These are phyloP conservation scores for Drosophila siamana DNA, from an alignment of 2,888 invertebrate genomes.

Conservation along the genomic window DNA sequence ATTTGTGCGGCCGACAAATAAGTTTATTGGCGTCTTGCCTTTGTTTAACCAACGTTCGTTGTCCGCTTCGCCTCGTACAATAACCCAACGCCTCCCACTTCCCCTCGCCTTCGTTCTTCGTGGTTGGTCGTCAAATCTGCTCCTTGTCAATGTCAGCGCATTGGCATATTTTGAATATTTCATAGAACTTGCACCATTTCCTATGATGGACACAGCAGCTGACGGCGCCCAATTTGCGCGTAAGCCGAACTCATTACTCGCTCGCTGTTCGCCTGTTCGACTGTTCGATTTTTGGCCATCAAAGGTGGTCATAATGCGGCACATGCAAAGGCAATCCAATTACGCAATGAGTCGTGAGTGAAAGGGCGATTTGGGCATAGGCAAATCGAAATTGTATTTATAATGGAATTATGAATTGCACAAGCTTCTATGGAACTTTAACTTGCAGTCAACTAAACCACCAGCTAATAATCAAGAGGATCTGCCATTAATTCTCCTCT, in stretches of 20 bases:
- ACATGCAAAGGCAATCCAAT: constrained; percentile 10
- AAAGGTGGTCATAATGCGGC: constrained; percentile 11
- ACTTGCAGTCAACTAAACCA: background rate
- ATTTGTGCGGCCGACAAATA: constrained; percentile 63
- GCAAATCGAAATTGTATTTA: background rate
- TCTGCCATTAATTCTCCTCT: no score
- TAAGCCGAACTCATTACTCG: constrained; percentile 17
- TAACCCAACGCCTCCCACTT: constrained; percentile 20
- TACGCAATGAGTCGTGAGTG: background rate
- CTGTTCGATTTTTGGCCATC: background rate
- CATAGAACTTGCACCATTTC: constrained; percentile 26
- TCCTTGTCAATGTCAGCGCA: constrained; percentile 27
- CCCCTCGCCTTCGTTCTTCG: background rate
- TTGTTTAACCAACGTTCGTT: constrained; percentile 42
- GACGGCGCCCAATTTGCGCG: background rate
- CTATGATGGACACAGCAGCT: constrained; percentile 16
- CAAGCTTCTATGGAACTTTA: background rate
- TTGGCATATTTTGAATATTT: constrained; percentile 49
- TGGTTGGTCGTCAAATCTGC: constrained; percentile 8
- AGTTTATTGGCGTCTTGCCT: constrained; percentile 57
- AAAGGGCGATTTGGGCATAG: background rate
- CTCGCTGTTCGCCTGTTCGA: background rate
- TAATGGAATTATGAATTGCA: background rate
- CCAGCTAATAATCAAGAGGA: no score
- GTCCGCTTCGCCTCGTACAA: constrained; percentile 9